phyloP scores from a whole-genome alignment of 2,113 vertebrate genomes.

The Zosterops pallidus region DNA sequence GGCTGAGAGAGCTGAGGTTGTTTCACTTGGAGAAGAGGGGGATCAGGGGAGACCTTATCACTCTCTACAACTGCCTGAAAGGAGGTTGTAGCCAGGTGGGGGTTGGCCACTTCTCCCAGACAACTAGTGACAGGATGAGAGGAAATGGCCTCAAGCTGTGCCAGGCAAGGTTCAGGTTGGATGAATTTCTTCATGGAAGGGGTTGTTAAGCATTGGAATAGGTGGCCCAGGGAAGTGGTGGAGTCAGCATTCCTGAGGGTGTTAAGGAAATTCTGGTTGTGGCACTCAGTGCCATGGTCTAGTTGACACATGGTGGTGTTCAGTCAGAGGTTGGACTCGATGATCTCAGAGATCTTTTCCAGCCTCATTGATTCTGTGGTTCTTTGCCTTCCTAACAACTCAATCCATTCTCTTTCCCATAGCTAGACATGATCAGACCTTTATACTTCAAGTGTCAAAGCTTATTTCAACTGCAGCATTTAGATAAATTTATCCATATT shows the following conservation, averaged over 20 bases:
- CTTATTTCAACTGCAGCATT: neutral
- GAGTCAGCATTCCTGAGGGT: neutral
- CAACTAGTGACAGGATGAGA: neutral
- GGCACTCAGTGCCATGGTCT: neutral
- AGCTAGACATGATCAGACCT: neutral
- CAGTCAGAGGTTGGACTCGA: accelerated
- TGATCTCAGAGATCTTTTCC: neutral
- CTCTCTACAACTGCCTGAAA: neutral
- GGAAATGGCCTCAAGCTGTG: neutral
- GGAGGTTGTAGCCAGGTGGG: neutral
- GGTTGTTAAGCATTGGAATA: neutral
- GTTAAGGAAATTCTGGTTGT: neutral
- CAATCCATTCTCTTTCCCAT: neutral
- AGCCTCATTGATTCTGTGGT: neutral
- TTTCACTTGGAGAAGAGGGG: neutral
- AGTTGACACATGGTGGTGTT: neutral
- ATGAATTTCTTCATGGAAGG: neutral
- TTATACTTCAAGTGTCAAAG: neutral
- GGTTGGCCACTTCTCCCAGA: accelerated
- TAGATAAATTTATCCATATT: neutral
- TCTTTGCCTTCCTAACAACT: neutral
- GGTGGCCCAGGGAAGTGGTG: neutral
- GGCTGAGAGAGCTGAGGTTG: neutral
- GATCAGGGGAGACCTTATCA: neutral
- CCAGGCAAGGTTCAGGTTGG: neutral